Percentiles rank a stretch among this genome's conserved stretches.
These are phyloP conservation scores for Panthera leo DNA, from an alignment of 2,113 vertebrate genomes.

Conservation along the genomic window DNA sequence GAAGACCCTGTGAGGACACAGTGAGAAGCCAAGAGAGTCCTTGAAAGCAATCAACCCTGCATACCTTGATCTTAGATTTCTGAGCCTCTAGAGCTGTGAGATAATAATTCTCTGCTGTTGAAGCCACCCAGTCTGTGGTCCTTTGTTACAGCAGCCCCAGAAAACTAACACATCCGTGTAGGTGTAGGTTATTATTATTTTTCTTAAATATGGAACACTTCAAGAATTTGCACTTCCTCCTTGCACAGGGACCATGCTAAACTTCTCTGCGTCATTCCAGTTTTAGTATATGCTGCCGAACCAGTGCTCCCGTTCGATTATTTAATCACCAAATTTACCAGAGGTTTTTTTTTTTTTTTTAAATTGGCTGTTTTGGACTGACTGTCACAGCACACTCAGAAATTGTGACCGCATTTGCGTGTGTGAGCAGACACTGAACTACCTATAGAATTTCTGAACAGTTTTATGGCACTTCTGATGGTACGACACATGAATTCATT, in stretches of 20 bases:
- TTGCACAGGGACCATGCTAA: neutral
- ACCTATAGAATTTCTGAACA: accelerated
- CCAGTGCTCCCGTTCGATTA: neutral
- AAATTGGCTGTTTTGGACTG: neutral
- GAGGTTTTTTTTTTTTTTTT: too few species aligned
- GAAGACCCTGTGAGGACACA: neutral
- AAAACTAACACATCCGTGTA: neutral
- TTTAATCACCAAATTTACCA: neutral
- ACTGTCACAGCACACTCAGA: accelerated
- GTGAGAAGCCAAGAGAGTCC: neutral
- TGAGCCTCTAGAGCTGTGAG: neutral
- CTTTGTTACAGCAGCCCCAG: too few species aligned
- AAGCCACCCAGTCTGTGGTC: neutral
- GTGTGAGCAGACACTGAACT: accelerated
- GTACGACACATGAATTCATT: neutral
- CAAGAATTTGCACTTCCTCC: neutral
- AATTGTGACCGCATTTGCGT: accelerated
- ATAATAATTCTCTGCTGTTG: neutral
- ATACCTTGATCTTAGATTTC: neutral
- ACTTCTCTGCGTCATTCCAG: neutral
- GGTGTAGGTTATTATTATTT: neutral
- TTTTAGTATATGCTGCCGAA: neutral
- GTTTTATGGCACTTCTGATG: accelerated
- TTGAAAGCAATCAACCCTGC: too few species aligned
- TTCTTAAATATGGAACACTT: neutral